These are phyloP conservation scores for Drosophila pachea DNA, from an alignment of 1,140 invertebrate species.

Conservation along the genomic window DNA sequence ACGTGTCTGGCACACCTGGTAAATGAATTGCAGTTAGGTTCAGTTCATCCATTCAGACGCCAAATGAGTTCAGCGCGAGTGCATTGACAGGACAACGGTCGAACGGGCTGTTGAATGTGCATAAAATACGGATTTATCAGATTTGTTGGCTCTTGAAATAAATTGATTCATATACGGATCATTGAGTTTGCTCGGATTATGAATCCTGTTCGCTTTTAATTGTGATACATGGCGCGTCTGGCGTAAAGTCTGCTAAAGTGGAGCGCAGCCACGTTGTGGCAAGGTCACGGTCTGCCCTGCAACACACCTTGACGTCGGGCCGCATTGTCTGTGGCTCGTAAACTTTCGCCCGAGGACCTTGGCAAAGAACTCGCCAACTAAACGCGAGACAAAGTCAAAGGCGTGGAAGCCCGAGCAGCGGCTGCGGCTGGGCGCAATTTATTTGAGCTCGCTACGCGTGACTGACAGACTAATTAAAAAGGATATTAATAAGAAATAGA, in stretches of 20 bases:
- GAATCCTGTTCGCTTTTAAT: conserved; percentile 19
- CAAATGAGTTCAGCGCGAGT: conserved; percentile 15
- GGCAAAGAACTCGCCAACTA: conserved; percentile 3
- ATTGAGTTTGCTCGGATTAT: conserved; percentile 17
- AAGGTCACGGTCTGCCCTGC: conserved; percentile 25
- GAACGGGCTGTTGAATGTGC: background rate
- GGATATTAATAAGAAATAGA: no score
- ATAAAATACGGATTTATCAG: conserved; percentile 9
- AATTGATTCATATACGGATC: conserved; percentile 29
- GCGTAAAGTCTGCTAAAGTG: background rate
- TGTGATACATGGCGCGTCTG: conserved; percentile 15
- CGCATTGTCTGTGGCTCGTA: conserved; percentile 4
- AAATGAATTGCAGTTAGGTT: conserved; percentile 5
- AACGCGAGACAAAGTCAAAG: background rate
- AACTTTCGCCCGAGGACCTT: conserved; percentile 10
- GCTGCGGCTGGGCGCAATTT: background rate
- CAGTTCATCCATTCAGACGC: background rate
- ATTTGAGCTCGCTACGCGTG: background rate
- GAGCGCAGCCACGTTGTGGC: background rate
- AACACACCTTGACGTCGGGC: conserved; percentile 1
- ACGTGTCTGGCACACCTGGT: conserved; percentile 2
- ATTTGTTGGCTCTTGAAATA: background rate
- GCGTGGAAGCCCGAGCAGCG: no score
- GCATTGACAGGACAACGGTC: conserved; percentile 16
- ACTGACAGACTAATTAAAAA: conserved; percentile 16